Evolutionary conservation across 37 sponge, comb jelly and placozoan genomes (phyloP), one percentile per base, ranked within the genome.

Genomic region (Beroe forskalii): DNA sequence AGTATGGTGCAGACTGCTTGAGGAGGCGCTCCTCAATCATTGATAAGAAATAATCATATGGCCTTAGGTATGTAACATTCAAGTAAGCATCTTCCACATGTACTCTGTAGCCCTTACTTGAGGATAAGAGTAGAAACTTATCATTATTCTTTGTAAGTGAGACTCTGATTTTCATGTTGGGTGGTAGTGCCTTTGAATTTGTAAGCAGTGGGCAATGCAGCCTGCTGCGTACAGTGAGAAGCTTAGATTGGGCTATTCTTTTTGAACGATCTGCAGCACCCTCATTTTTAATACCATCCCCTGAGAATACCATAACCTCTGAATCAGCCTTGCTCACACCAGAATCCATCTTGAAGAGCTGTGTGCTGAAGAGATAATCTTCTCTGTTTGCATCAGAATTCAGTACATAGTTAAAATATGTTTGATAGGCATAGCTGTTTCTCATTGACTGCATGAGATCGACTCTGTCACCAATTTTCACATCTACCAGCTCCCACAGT

Each of bases 121-220:
- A 17, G 9, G 76, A 38, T 27, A 72, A 6, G 4, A 72, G 8
- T 38, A 72, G 40, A 72, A 72, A 72, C 9, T 38, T 38, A 33
- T 72, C 76, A 72, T 72, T 22, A 27, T 72, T 72, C 30, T 72
- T 72, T 4, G 40, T 72, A 32, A 72, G 40, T 3, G 76, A 38
- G 3, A 72, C 20, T 38, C 76, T 33, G 4, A 72, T 14, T 33
- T 32, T 32, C 22, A 72, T 23, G 8, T 38, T 38, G 8, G 76
- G 38, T 8, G 76, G 76, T 20, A 72, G 40, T 23, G 76, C 76
- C 27, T 72, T 72, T 27, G 76, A 72, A 38, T 14, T 72, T 6
- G 38, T 38, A 23, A 72, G 3, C 22, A 72, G 30, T 32, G 76
- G 76, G 30, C 76, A 72, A 20, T 72, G 76, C 20, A 72, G 40